Evolutionary conservation across 2,113 vertebrate species (phyloP), one percentile per base, ranked within the genome.

Genomic region (Martes martes): DNA sequence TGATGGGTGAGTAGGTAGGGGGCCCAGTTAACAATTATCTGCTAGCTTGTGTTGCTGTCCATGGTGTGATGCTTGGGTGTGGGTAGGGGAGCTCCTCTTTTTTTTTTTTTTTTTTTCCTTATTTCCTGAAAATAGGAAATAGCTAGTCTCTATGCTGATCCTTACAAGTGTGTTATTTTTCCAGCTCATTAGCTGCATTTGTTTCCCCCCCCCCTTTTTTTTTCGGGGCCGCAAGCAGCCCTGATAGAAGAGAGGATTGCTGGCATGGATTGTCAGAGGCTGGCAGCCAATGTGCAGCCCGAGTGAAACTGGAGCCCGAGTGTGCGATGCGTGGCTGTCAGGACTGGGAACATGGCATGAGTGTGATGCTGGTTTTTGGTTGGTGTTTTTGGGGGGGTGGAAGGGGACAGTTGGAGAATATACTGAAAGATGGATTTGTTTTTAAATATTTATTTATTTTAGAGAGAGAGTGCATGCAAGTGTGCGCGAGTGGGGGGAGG

Each of bases 161-260:
- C 84, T 69, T 95, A 87, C 84, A 92, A 93, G 63, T 88, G 18
- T 92, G 84, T 94, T 95, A 59, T 96, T 95, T 97, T 97, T 97
- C 96, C 57, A 76, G 96, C 89, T 96, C 96, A 97, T 97, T 97
- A 97, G 76, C 93, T 63, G 6, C 91, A 73, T 97, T 98, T 97
- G 90, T 96, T 95, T 96, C 61, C 83, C 45, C 36, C 36, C 36
- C 36, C 36, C 36, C 1, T 4, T 65, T 61, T 61, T 61, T 61
- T 61, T 11, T 11, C 9, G 7, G 24, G 87, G 65, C 39, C 50
- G 28, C 6, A 50, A 50, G 55, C 87, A 92, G 52, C 87, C 28
- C 79, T 95, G 79, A 65, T 45, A 52, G 86, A 50, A 78, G 76
- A 1, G 11, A 78, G 57, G 81, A 74, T 8, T 5, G 18, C 71